Base-by-base conservation (phyloP, 2,888 invertebrate genomes). In the Pseudolycoriella hygida region DNA sequence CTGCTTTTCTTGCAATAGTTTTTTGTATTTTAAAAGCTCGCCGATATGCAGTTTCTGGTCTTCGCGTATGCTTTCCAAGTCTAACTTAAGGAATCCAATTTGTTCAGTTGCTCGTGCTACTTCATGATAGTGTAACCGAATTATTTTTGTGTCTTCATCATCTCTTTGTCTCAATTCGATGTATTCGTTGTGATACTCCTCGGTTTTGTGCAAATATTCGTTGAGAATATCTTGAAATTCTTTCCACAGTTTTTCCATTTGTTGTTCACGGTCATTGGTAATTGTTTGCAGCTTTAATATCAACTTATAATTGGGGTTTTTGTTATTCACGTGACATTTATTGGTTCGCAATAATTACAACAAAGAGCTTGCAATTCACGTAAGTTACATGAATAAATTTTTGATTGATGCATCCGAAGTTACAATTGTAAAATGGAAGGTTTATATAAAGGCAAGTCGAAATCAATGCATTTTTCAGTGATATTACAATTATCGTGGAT, bases 181-280 rank as follows among this genome's bases (percentile, higher is more conserved):
- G 48, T 68, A 69, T 47, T 68, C 67, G 10, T 60, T 56, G 50
- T 64, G 61, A 53, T 66, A 67, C 30, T 60, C 57, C 43, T 66
- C 67, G 1, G 65, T 67, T 48, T 64, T 57, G 20, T 58, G 54
- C 3, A 62, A 57, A 51, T 68, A 68, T 32, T 57, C 57, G 8
- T 60, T 56, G 12, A 68, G 52, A 11, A 65, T 61, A 12, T 57
- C 53, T 44, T 67, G 66, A 49, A 66, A 66, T 41, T 63, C 57
- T 39, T 59, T 56, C 62, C 67, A 67, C 19, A 73, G 59, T 44
- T 62, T 60, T 50, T 71, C 68, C 31, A 74, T 64, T 50, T 69
- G 68, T 31, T 63, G 54, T 47, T 67, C 65, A n/a, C 72, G 62
- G 4, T 60, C 62, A 38, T 54, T 54, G 39, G 65, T 67, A 45